Evolutionary conservation across 1,140 invertebrate genomes (phyloP), one percentile per base, ranked within the genome.

Genomic region (Philaenus spumarius): DNA sequence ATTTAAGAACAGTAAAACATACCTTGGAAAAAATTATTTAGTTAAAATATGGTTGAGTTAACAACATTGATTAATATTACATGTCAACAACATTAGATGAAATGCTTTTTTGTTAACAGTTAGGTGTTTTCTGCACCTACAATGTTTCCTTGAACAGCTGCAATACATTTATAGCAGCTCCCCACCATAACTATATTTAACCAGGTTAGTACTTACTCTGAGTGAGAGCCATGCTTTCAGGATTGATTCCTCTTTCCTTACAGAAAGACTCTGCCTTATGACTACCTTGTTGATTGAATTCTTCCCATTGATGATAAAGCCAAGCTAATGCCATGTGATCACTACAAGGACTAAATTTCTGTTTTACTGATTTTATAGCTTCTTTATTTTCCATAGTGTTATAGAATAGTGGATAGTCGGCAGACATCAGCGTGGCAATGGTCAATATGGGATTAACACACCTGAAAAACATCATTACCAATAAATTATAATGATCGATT

Each of bases 301-400:
- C 35, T n/a, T 72, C 68, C 69, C 75, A 80, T 46, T 78, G 67
- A 14, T 72, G 61, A 51, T 72, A 75, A 12, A 83, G 64, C 72
- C 75, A 75, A 34, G 73, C 69, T 0, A 79, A 26, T 1, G 78
- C 73, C 1, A 75, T 57, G 62, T 83, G 79, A 65, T 84, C 82
- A 12, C 80, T 82, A 0, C 68, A 69, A 2, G 71, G 55, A 61
- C 75, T 76, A 66, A 70, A 79, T 9, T 70, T 53, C n/a, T 67
- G 43, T 66, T 82, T 83, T 1, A 74, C 65, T 26, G 67, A 42
- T 26, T 77, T 72, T 2, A 80, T 72, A 24, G 65, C 63, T 65
- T 61, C 34, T 55, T 69, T 70, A 3, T 69, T 46, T 1, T 58
- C 20, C 22, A 75, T 56, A 14, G 54, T 48, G 42, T 67, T 62